Percentiles rank a stretch among this genome's conserved stretches.
Conservation (phyloP, 2,888 invertebrate genomes). For the Trichopria drosophilae region DNA sequence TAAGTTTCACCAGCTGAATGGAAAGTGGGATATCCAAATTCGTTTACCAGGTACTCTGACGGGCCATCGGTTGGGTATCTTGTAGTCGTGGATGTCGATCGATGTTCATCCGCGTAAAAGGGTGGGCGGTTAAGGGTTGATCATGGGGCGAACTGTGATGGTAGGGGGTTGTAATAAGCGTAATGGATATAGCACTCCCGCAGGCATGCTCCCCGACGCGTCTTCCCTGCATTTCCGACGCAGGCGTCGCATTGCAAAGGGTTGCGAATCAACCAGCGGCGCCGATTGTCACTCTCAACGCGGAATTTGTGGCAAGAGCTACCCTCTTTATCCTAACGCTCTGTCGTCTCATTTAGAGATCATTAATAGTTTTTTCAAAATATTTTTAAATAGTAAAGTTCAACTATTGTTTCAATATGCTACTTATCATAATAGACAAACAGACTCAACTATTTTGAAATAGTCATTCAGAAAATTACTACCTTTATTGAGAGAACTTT, state of each 20-base stretch:
- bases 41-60: too few species aligned
- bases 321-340: conserved; percentile 24
- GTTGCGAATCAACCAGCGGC: conserved; percentile 26
- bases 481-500: too few species aligned
- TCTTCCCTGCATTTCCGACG: conserved; percentile 13
- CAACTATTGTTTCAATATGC: too few species aligned
- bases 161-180: conserved; percentile 60
- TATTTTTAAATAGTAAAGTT: too few species aligned
- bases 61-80: conserved; percentile 10
- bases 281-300: conserved; percentile 25
- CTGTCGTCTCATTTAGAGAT: not conserved
- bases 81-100: conserved; percentile 45
- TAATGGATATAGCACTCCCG: conserved; percentile 60
- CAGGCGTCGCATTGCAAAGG: conserved; percentile 30
- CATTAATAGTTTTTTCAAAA: not conserved
- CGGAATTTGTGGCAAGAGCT: conserved; percentile 25
- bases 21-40: too few species aligned
- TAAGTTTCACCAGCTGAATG: too few species aligned
- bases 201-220: conserved; percentile 47
- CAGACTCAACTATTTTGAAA: too few species aligned
- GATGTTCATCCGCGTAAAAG: conserved; percentile 55
- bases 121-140: conserved; percentile 49
- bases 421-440: too few species aligned
- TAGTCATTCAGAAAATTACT: too few species aligned
- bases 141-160: conserved; percentile 27